Evolutionary conservation across 2,113 vertebrate genomes (phyloP).

Genomic region (Odontesthes bonariensis): DNA sequence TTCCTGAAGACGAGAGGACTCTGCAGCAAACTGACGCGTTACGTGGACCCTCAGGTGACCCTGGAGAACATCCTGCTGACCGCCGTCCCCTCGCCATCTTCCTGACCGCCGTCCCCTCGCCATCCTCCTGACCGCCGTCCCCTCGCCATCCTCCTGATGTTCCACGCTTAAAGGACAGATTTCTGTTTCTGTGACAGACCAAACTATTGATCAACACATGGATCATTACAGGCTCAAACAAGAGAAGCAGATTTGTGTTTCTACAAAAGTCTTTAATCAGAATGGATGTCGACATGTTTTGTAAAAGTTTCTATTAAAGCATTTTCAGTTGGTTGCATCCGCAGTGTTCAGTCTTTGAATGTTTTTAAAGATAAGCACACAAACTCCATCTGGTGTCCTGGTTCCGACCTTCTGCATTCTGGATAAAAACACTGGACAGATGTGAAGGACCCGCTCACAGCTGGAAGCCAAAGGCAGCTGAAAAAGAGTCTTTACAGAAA

Average conservation of each 20-base stretch:
- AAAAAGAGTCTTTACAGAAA: too few species aligned
- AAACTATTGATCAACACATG: too few species aligned
- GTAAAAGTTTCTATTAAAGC: conserved; percentile 23
- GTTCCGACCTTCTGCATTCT: background rate
- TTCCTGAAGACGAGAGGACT: conserved; percentile 88
- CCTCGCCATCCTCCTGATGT: background rate
- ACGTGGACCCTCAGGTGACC: conserved; percentile 85
- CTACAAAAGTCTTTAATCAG: background rate
- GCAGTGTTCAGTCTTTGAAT: background rate
- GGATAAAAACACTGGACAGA: background rate
- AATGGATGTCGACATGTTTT: background rate
- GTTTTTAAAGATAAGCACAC: too few species aligned
- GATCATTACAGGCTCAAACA: background rate
- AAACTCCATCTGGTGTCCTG: background rate
- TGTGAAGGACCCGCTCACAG: background rate
- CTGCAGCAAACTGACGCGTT: conserved; percentile 81
- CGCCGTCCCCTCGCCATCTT: conserved; percentile 79
- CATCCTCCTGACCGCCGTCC: background rate
- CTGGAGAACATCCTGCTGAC: conserved; percentile 95
- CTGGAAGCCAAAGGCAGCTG: background rate
- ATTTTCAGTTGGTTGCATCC: background rate
- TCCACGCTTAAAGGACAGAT: too few species aligned
- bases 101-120: background rate
- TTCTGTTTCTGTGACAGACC: too few species aligned
- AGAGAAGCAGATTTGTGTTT: background rate